Percentiles rank a stretch among this genome's conserved stretches.
Evolutionary conservation across 2,888 invertebrate genomes (phyloP).

Genomic region (Ochropleura leucogaster): DNA sequence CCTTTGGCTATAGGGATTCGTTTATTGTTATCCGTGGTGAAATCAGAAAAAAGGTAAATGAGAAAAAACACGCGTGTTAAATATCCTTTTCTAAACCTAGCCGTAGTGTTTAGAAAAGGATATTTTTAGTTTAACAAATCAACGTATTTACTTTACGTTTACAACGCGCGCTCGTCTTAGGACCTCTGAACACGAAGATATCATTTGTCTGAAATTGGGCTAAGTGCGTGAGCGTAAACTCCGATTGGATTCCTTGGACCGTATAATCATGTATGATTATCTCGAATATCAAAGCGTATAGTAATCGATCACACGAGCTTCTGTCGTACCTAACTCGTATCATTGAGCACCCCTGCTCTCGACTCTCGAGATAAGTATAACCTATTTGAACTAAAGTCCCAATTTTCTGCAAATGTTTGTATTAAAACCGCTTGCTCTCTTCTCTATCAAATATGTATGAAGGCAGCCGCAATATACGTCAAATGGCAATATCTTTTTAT

Average conservation of each 20-base stretch:
- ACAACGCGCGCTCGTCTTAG: too few relatives aligned
- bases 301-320: slow-evolving; percentile 43
- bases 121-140: too few relatives aligned
- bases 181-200: slow-evolving; percentile 17
- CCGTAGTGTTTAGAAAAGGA: too few relatives aligned
- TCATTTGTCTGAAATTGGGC: slow-evolving; percentile 27
- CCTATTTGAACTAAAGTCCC: slow-evolving; percentile 30
- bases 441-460: slow-evolving; percentile 61
- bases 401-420: slow-evolving; percentile 33
- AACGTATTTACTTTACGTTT: too few relatives aligned
- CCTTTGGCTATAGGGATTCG: too few relatives aligned
- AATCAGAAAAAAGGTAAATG: too few relatives aligned
- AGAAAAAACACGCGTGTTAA: too few relatives aligned
- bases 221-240: slow-evolving; percentile 41
- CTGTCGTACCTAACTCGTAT: slow-evolving; percentile 18
- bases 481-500: slow-evolving; percentile 60
- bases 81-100: too few relatives aligned
- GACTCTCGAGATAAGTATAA: slow-evolving; percentile 22
- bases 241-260: slow-evolving; percentile 47
- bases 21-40: too few relatives aligned
- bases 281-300: slow-evolving; percentile 54
- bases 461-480: slow-evolving; percentile 44
- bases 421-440: slow-evolving; percentile 32
- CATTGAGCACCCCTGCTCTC: slow-evolving; percentile 13
- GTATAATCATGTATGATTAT: slow-evolving; percentile 59